These are phyloP conservation scores for Gymnarchus niloticus DNA, from an alignment of 2,113 vertebrate genomes.

Conservation along the genomic window DNA sequence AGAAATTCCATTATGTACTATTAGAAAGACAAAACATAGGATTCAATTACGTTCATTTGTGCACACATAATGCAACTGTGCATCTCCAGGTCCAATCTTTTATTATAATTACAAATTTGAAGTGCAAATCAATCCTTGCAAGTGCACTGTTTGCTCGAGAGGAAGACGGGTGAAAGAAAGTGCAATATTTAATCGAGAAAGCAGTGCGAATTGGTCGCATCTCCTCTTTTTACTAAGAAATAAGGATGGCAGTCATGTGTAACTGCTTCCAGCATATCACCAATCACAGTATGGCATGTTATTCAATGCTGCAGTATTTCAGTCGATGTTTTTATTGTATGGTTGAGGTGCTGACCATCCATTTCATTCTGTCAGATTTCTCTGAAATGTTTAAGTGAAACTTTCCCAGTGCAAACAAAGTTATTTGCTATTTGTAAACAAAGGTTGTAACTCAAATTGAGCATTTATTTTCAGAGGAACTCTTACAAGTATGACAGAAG, in stretches of 20 bases:
- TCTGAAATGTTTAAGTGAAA: not conserved
- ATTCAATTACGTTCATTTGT: not conserved
- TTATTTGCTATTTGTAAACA: not conserved
- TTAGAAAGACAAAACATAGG: not conserved
- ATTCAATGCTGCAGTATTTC: not conserved
- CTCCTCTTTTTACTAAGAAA: not conserved
- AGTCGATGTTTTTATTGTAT: not conserved
- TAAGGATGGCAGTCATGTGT: not conserved
- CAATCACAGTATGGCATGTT: not conserved
- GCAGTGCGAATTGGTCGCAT: not conserved
- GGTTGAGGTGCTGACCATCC: not conserved
- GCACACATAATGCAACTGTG: not conserved
- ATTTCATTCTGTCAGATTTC: not conserved
- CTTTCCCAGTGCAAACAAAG: not conserved
- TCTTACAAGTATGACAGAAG: not conserved
- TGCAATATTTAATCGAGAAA: conserved; percentile 1
- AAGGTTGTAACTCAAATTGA: not conserved
- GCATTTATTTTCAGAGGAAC: not conserved
- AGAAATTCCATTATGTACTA: conserved; percentile 6
- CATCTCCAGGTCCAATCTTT: not conserved
- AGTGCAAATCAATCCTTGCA: not conserved
- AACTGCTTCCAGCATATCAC: not conserved
- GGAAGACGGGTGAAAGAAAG: not conserved
- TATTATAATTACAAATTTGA: not conserved
- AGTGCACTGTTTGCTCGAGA: not conserved